Base-by-base conservation (phyloP, 2,888 invertebrate genomes). In the Lordiphosa fenestrarum region DNA sequence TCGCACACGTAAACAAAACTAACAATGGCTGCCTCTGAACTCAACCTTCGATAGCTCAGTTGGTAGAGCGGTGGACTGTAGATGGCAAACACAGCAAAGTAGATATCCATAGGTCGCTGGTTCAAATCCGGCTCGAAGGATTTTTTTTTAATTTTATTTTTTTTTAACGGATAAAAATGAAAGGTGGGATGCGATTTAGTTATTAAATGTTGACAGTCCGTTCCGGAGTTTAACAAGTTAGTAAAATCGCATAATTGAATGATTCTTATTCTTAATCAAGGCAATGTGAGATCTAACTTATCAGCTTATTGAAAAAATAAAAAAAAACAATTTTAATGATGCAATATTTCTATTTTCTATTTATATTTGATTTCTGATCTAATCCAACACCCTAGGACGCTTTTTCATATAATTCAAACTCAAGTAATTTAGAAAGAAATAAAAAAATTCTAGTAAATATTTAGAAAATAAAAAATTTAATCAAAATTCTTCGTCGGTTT, bases 51-150 rank as follows among this genome's bases (percentile, higher is more conserved):
- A 44, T 44, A 44, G 44, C 44, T 44, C 44, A 44, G 44, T 33
- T 44, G 44, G 44, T 44, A 44, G 44, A 44, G 44, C 44, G 44
- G 44, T 44, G 44, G 44, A 44, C 44, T 44, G 44, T 44, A 63
- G 62, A 12, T 46, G 19, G 44, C 12, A 40, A 15, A 15, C 15
- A 25, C 2, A 3, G 1, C 9, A 7, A 9, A 23, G 30, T 63
- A 64, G 62, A 64, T 15, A 63, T 63, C 62, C 62, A 63, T 63
- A 63, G 62, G 62, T 63, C 62, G 65, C 62, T 63, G 62, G 62
- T 63, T 63, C 62, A 66, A 63, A 63, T 63, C 62, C 62, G 62
- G 62, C 65, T 63, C 62, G 65, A 64, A 63, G 65, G 62, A 63
- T 56, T 50, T 50, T 62, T 38, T 36, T 2, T 4, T 19, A 4